Evolutionary conservation across 2,113 vertebrate genomes (phyloP).

Genomic region (Empidonax alnorum): DNA sequence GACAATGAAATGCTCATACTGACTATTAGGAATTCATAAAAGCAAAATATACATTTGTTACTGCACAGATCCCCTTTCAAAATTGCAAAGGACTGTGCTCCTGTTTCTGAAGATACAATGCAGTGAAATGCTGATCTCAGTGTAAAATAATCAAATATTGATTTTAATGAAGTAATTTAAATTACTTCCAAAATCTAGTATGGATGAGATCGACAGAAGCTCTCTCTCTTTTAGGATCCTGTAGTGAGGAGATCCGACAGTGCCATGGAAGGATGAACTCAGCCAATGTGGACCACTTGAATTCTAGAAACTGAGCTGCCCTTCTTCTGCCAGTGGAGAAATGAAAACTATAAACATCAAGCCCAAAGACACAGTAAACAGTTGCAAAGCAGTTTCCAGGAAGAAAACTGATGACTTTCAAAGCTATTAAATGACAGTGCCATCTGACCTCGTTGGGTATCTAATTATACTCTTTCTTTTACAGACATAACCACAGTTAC

Average conservation of each 20-base stretch:
- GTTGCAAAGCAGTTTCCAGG: neutral
- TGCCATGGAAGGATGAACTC: neutral
- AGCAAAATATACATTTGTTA: neutral
- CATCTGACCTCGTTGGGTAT: neutral
- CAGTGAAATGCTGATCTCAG: neutral
- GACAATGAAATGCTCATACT: neutral
- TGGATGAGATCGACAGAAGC: neutral
- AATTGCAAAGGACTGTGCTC: neutral
- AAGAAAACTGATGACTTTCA: neutral
- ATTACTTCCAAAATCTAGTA: neutral
- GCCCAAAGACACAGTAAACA: neutral
- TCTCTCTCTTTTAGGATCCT: neutral
- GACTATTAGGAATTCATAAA: neutral
- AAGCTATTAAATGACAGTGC: neutral
- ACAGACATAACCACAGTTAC: neutral
- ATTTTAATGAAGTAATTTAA: neutral
- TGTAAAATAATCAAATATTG: slow-evolving; percentile 15
- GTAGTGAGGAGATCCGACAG: neutral
- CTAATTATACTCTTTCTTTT: neutral
- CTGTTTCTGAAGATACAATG: neutral
- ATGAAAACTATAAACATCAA: neutral
- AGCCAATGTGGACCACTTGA: neutral
- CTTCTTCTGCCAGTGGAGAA: neutral
- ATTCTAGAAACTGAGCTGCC: neutral
- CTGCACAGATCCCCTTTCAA: neutral